phyloP scores from a whole-genome alignment of 2,113 vertebrate species.

The human (Homo sapiens) region DNA sequence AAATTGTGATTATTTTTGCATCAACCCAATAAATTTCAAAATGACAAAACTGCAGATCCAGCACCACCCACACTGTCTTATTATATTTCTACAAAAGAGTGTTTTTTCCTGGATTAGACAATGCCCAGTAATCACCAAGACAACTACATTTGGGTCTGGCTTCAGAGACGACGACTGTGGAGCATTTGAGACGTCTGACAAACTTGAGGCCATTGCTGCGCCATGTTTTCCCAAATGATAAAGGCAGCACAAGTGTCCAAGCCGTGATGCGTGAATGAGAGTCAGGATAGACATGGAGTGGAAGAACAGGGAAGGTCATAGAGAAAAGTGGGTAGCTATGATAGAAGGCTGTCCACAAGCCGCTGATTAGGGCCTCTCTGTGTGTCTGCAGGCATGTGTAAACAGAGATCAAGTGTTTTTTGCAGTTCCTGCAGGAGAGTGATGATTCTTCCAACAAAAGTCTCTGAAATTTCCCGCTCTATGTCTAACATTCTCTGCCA shows the following conservation, averaged over 20 bases:
- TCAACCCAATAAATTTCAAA: no score
- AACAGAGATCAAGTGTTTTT: not conserved
- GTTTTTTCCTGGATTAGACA: not conserved
- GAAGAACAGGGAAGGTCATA: not conserved
- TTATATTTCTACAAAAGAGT: not conserved
- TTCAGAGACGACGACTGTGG: no score
- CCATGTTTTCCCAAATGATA: not conserved
- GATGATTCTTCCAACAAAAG: not conserved
- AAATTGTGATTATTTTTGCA: no score
- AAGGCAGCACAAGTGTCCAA: not conserved
- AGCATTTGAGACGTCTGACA: not conserved
- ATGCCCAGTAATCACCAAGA: not conserved
- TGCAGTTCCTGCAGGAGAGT: not conserved
- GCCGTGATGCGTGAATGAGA: no score
- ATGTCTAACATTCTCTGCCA: not conserved
- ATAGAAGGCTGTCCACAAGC: not conserved
- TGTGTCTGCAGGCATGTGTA: no score
- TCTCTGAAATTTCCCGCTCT: not conserved
- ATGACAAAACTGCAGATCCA: not conserved
- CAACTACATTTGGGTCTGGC: not conserved
- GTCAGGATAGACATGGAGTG: not conserved
- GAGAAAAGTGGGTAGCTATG: not conserved
- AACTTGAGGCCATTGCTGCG: not conserved
- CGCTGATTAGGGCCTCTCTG: not conserved
- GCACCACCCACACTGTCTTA: fast-evolving